Percentiles rank a stretch among this genome's conserved stretches.
Conservation (phyloP, 2,888 invertebrate species). For the Hecatera dysodea region DNA sequence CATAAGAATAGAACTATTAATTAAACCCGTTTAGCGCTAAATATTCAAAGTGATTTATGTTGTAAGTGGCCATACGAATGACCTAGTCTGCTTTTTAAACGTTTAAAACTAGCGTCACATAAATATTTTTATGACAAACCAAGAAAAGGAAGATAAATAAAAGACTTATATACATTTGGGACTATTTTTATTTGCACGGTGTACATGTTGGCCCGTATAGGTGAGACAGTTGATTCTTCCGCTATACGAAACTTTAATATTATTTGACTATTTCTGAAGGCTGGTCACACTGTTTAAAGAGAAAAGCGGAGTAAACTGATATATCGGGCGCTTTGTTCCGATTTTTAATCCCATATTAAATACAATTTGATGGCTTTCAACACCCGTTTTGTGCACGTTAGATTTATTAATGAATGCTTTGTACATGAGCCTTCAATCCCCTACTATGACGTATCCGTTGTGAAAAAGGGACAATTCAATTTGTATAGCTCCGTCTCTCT, state of each 20-base stretch:
- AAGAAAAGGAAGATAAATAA: constrained; percentile 27
- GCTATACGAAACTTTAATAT: constrained; percentile 43
- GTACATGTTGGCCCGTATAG: constrained; percentile 51
- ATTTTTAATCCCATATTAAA: not conserved
- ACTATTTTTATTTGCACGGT: constrained; percentile 70
- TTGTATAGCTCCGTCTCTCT: not conserved
- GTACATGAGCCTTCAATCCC: not conserved
- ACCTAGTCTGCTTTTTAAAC: not conserved
- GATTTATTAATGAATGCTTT: not conserved
- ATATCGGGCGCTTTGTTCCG: not conserved
- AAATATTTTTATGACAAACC: not conserved
- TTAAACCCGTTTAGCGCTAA: too few species aligned
- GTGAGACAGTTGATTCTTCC: constrained; percentile 34
- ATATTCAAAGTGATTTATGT: too few species aligned
- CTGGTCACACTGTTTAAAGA: constrained; percentile 59
- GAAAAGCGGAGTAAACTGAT: not conserved
- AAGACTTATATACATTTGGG: constrained; percentile 60
- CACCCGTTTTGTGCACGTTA: not conserved
- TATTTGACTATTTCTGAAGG: constrained; percentile 49
- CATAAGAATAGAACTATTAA: too few species aligned
- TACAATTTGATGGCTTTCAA: not conserved
- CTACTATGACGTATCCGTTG: not conserved
- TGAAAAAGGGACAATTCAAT: not conserved
- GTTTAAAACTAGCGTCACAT: too few species aligned
- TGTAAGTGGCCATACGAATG: too few species aligned